These are phyloP conservation scores for Loxodonta africana DNA, from an alignment of 2,113 vertebrate genomes.

Conservation along the genomic window DNA sequence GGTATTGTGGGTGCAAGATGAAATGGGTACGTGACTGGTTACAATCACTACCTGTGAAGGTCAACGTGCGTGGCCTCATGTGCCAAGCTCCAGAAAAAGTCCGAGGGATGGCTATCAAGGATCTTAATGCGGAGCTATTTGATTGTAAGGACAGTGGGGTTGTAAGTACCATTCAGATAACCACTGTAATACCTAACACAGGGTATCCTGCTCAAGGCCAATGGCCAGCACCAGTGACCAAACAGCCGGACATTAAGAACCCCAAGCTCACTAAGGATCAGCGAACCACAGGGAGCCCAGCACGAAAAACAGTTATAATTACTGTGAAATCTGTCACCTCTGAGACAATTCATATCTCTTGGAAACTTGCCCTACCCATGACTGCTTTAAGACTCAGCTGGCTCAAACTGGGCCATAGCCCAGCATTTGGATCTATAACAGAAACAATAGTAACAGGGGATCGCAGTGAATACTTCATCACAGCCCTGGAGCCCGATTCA, in stretches of 20 bases:
- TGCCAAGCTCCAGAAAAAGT: slow-evolving; percentile 99
- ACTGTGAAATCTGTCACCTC: slow-evolving; percentile 96
- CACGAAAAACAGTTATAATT: slow-evolving; percentile 96
- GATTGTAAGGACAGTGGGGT: slow-evolving; percentile 93
- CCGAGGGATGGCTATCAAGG: slow-evolving; percentile 99
- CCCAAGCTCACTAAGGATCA: slow-evolving; percentile 93
- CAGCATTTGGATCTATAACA: slow-evolving; percentile 98
- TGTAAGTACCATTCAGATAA: slow-evolving; percentile 92
- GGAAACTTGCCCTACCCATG: slow-evolving; percentile 97
- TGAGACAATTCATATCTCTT: slow-evolving; percentile 97
- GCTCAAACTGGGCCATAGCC: slow-evolving; percentile 98
- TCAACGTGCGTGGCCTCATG: slow-evolving; percentile 99
- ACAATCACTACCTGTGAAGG: slow-evolving; percentile 94
- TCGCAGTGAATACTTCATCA: slow-evolving; percentile 96
- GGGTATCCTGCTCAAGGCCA: slow-evolving; percentile 92
- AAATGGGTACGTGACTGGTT: slow-evolving; percentile 99
- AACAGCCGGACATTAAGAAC: slow-evolving; percentile 93
- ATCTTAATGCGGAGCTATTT: slow-evolving; percentile 95
- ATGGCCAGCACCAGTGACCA: slow-evolving; percentile 95
- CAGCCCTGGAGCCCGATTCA: slow-evolving; percentile 97
- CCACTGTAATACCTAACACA: slow-evolving; percentile 92
- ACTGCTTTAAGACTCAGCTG: slow-evolving; percentile 98
- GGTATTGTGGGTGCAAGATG: slow-evolving; percentile 99
- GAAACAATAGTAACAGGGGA: slow-evolving; percentile 98
- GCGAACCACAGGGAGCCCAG: slow-evolving; percentile 93